Evolutionary conservation across 2,797 vertebrate genomes (phyloP).

Genomic region (Notolabrus celidotus): DNA sequence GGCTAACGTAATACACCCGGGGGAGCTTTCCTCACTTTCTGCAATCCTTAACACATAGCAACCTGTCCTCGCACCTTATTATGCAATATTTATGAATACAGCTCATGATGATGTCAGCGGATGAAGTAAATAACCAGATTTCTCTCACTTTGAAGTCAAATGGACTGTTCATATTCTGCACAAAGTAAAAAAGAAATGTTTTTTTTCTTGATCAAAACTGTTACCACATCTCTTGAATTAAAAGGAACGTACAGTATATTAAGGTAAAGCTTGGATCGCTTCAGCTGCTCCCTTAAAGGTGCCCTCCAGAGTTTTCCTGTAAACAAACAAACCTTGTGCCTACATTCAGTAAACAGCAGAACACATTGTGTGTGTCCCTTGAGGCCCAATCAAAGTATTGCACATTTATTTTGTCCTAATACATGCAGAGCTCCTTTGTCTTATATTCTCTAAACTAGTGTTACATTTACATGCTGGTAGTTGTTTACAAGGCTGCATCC

Average conservation of each 20-base stretch:
- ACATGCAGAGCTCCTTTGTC: not conserved
- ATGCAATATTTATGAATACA: slow-evolving; percentile 25
- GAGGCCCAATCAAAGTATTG: not conserved
- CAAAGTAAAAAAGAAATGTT: not conserved
- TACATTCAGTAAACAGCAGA: slow-evolving; percentile 5
- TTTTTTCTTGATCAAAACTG: slow-evolving; percentile 1
- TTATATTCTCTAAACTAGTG: slow-evolving; percentile 5
- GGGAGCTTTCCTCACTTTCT: slow-evolving; percentile 25
- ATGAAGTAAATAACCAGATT: not conserved
- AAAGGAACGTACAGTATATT: slow-evolving; percentile 7
- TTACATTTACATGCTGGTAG: slow-evolving; percentile 3
- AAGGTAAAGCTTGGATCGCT: not conserved
- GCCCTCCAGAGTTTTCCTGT: slow-evolving; percentile 4
- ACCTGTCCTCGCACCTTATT: not conserved
- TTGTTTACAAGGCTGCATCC: not conserved
- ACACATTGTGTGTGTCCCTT: not conserved
- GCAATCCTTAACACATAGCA: slow-evolving; percentile 20
- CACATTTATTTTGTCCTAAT: not conserved
- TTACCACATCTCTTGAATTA: slow-evolving; percentile 17
- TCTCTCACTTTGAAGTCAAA: slow-evolving; percentile 4
- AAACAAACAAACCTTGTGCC: slow-evolving; percentile 8
- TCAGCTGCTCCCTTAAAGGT: not conserved
- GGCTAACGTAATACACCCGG: slow-evolving; percentile 20
- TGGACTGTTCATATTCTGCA: not conserved
- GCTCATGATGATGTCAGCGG: not conserved